A percentile compares a stretch with the other conserved stretches of the same genome.
Evolutionary conservation across 2,113 vertebrate genomes (phyloP).

Genomic region (Mastomys natalensis): DNA sequence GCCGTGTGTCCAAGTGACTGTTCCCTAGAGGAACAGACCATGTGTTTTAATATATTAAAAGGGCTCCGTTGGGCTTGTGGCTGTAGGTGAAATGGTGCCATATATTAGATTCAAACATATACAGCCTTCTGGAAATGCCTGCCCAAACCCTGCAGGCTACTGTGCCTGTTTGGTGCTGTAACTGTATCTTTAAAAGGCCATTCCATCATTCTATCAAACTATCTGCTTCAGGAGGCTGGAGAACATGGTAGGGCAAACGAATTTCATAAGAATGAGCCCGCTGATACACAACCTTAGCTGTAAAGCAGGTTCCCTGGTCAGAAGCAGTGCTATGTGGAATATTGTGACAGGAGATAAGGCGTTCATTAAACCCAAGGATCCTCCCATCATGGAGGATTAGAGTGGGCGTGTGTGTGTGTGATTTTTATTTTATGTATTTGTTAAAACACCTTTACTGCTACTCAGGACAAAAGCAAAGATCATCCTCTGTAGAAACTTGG

Average conservation of each 20-base stretch:
- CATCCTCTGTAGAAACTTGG: background rate
- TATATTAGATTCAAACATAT: background rate
- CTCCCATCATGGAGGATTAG: background rate
- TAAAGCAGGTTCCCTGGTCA: background rate
- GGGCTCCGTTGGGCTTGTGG: background rate
- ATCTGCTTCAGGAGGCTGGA: background rate
- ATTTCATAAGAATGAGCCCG: background rate
- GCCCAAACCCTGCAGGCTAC: background rate
- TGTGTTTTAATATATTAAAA: background rate
- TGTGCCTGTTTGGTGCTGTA: background rate
- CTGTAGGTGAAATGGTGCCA: background rate
- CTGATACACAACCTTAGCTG: background rate
- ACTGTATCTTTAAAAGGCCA: background rate
- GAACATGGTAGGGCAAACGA: background rate
- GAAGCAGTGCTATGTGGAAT: background rate
- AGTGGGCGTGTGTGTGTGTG: background rate
- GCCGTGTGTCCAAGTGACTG: background rate
- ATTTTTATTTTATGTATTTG: slow-evolving; percentile 78
- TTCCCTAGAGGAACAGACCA: background rate
- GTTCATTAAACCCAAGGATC: background rate
- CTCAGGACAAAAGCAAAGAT: slow-evolving; percentile 58
- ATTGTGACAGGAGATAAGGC: background rate
- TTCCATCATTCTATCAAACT: background rate
- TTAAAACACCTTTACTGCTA: slow-evolving; percentile 57
- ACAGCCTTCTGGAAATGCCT: background rate